These are phyloP conservation scores for Athetis lepigone DNA, from an alignment of 2,888 invertebrate genomes.

Conservation along the genomic window DNA sequence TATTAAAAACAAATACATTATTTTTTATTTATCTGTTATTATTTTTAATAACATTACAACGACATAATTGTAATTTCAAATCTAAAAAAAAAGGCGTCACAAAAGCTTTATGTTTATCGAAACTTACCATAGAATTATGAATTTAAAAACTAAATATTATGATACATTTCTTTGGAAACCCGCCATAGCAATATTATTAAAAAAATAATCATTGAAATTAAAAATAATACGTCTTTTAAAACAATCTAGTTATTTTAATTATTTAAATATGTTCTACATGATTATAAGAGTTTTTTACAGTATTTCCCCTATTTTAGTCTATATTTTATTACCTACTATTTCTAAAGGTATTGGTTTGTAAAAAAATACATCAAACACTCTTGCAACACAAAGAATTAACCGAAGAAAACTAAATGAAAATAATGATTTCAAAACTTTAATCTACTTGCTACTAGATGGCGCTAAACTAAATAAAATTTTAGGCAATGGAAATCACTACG, in stretches of 20 bases:
- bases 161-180: constrained; percentile 56
- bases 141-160: constrained; percentile 31
- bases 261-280: constrained; percentile 53
- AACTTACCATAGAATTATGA: constrained; percentile 3
- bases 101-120: background rate
- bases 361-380: constrained; percentile 41
- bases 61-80: constrained; percentile 14
- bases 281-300: constrained; percentile 62
- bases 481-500: background rate
- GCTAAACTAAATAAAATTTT: constrained; percentile 5
- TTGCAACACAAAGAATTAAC: constrained; percentile 16
- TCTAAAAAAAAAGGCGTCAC: constrained; percentile 6
- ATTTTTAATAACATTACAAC: constrained; percentile 22
- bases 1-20: constrained; percentile 24
- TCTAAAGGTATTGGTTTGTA: constrained; percentile 42
- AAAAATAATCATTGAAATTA: constrained; percentile 26
- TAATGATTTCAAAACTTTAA: constrained; percentile 4
- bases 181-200: constrained; percentile 46
- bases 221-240: constrained; percentile 14
- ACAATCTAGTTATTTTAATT: constrained; percentile 38
- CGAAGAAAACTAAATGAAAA: constrained; percentile 48
- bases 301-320: constrained; percentile 58
- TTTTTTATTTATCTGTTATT: constrained; percentile 22
- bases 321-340: constrained; percentile 30
- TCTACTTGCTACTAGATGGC: constrained; percentile 45